phyloP scores from a whole-genome alignment of 1,140 invertebrate species.

The Meloidogyne exigua region DNA sequence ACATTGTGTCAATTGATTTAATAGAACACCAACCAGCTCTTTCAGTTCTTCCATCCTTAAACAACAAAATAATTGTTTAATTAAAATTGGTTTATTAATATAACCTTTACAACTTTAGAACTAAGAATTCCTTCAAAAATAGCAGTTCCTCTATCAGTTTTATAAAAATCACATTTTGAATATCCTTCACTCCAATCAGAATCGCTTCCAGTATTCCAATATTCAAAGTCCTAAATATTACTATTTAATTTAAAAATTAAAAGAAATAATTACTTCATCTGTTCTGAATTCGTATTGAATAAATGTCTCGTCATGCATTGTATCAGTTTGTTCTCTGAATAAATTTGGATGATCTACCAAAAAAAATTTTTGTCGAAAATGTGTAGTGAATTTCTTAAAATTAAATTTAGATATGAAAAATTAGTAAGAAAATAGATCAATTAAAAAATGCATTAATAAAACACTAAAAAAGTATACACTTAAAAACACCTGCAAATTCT shows the following conservation, averaged over 20 bases:
- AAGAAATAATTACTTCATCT: slow-evolving; percentile 29
- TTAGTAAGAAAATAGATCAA: too few relatives aligned
- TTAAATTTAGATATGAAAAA: background rate
- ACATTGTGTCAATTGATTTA: slow-evolving; percentile 30
- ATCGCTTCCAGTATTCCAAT: slow-evolving; percentile 45
- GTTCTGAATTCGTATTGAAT: slow-evolving; percentile 45
- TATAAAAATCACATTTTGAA: slow-evolving; percentile 37
- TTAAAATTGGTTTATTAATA: slow-evolving; percentile 3
- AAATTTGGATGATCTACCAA: background rate
- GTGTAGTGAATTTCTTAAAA: slow-evolving; percentile 12
- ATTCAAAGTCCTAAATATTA: slow-evolving; percentile 34
- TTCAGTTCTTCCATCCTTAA: slow-evolving; percentile 45
- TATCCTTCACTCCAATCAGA: slow-evolving; percentile 53
- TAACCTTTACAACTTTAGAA: slow-evolving; percentile 33
- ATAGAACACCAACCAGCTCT: slow-evolving; percentile 43
- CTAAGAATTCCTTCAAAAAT: slow-evolving; percentile 38
- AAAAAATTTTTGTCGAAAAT: slow-evolving; percentile 31
- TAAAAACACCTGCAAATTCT: too few relatives aligned
- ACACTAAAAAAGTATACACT: too few relatives aligned
- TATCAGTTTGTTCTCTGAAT: background rate
- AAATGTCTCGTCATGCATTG: slow-evolving; percentile 27
- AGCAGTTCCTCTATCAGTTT: slow-evolving; percentile 39
- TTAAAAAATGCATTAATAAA: too few relatives aligned
- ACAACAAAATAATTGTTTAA: slow-evolving; percentile 8
- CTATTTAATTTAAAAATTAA: slow-evolving; percentile 19